Percentiles rank a stretch among this genome's conserved stretches.
Conservation (phyloP, 2,888 invertebrate species). For the Notodonta dromedarius region DNA sequence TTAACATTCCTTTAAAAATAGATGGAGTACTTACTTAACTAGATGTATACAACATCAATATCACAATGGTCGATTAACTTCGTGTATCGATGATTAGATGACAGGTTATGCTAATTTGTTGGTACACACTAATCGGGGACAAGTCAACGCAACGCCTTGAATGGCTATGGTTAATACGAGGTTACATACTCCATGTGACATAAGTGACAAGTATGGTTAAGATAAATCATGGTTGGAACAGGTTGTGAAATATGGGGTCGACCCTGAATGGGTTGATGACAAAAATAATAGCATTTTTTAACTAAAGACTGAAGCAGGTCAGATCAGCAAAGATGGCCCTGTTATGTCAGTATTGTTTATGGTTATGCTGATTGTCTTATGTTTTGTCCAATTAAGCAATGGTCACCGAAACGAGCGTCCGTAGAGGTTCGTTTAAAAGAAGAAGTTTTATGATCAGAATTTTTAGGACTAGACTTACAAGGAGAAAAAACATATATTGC, state of each 20-base stretch:
- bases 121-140: conserved; percentile 51
- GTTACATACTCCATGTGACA: conserved; percentile 28
- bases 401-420: too few relatives aligned
- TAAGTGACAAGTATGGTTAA: conserved; percentile 36
- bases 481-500: too few relatives aligned
- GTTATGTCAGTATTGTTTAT: too few relatives aligned
- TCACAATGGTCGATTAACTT: conserved; percentile 8
- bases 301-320: background rate
- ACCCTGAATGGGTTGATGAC: background rate
- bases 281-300: background rate
- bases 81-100: conserved; percentile 31
- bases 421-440: too few relatives aligned
- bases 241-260: conserved; percentile 10
- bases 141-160: conserved; percentile 44
- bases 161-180: conserved; percentile 22
- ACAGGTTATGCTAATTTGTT: conserved; percentile 63
- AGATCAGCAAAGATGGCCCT: background rate
- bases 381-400: too few relatives aligned
- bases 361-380: too few relatives aligned
- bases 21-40: background rate
- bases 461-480: too few relatives aligned
- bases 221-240: conserved; percentile 28
- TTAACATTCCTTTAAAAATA: too few relatives aligned
- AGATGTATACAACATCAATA: background rate
- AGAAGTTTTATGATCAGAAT: too few relatives aligned